Conservation (phyloP, 2,113 vertebrate species). For the Cyanoderma ruficeps region DNA sequence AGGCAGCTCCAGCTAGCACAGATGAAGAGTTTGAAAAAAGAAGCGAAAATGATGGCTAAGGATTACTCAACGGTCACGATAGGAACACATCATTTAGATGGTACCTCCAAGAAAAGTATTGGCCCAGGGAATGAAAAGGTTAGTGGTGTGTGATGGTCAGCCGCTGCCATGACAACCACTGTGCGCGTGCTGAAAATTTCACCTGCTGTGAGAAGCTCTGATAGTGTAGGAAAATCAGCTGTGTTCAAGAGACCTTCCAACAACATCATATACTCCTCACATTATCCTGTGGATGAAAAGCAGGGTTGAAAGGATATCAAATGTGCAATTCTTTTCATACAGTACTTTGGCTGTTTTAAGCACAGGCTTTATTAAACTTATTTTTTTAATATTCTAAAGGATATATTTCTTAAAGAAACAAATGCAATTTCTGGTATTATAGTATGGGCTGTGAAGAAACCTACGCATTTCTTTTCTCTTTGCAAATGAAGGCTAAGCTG, state of each 20-base stretch:
- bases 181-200: not conserved
- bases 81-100: conserved; percentile 59
- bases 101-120: conserved; percentile 47
- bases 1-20: conserved; percentile 79
- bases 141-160: conserved; percentile 77
- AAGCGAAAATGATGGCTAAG: conserved; percentile 65
- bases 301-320: conserved; percentile 61
- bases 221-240: conserved; percentile 25
- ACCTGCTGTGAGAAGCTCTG: not conserved
- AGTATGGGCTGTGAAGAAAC: conserved; percentile 54
- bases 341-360: conserved; percentile 67
- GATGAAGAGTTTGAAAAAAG: conserved; percentile 73
- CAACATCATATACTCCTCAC: conserved; percentile 6
- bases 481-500: conserved; percentile 60
- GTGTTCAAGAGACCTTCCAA: conserved; percentile 10
- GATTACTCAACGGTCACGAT: conserved; percentile 69
- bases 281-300: conserved; percentile 51
- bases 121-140: conserved; percentile 72
- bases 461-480: conserved; percentile 33
- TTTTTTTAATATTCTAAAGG: conserved; percentile 69
- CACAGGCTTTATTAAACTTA: conserved; percentile 67
- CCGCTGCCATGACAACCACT: conserved; percentile 55
- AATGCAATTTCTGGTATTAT: conserved; percentile 59
- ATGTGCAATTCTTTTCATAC: conserved; percentile 60
- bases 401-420: conserved; percentile 67